Evolutionary conservation across 1,140 invertebrate species (phyloP).

Genomic region (Drosophila dunni): DNA sequence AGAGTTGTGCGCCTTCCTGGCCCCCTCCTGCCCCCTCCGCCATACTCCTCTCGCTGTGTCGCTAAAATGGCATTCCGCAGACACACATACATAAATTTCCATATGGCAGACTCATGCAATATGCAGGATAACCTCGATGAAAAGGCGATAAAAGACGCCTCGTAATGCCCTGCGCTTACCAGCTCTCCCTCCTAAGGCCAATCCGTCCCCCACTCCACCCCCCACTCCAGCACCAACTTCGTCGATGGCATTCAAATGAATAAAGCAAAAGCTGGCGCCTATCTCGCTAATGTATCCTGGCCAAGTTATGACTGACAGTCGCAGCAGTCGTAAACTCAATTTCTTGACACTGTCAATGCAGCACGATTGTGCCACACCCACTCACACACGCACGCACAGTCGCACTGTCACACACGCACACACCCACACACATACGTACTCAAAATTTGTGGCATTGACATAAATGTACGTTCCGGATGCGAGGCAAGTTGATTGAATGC

Average conservation of each 20-base stretch:
- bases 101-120: slow-evolving; percentile 80
- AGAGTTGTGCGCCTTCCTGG: not conserved
- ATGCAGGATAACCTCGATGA: slow-evolving; percentile 78
- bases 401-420: not conserved
- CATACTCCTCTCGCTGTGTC: not conserved
- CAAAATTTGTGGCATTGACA: slow-evolving; percentile 43
- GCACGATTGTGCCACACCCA: slow-evolving; percentile 22
- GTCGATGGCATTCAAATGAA: slow-evolving; percentile 70
- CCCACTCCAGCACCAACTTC: slow-evolving; percentile 1
- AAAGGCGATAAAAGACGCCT: slow-evolving; percentile 79
- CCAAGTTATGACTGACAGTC: slow-evolving; percentile 78
- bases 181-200: not conserved
- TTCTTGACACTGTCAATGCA: slow-evolving; percentile 58
- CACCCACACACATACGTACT: not conserved
- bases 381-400: slow-evolving; percentile 7
- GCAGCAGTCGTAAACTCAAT: slow-evolving; percentile 64
- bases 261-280: slow-evolving; percentile 52
- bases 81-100: slow-evolving; percentile 64
- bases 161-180: slow-evolving; percentile 47
- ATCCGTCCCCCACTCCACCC: not conserved
- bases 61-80: not conserved
- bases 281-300: slow-evolving; percentile 70
- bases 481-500: slow-evolving; percentile 50
- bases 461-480: slow-evolving; percentile 34
- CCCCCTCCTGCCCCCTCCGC: not conserved